Base-by-base conservation (phyloP, 2,797 vertebrate species). In the Furcifer pardalis region DNA sequence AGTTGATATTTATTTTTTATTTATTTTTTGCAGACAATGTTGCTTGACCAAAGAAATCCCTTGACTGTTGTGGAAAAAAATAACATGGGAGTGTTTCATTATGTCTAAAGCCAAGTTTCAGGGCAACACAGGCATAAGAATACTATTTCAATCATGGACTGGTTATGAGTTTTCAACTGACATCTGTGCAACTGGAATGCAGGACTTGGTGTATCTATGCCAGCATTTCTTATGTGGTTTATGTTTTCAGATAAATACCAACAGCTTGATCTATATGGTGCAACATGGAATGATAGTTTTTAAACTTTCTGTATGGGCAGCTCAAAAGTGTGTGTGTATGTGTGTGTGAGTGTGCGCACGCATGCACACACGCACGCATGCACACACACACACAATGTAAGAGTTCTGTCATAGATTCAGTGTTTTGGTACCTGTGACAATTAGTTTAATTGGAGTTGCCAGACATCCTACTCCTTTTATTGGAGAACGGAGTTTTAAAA, bases 281-380 rank as follows among this genome's bases (percentile, higher is more conserved):
- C 95, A 95, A 90, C 89, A 92, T 95, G 96, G 95, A 92, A 95
- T 84, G 37, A 56, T n/a, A 35, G 25, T 63, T 89, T 91, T 95
- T 86, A 94, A 95, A 93, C 94, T 94, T 94, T 95, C 93, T 88
- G 93, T 91, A 97, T 92, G 97, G 95, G 97, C 90, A 97, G 92
- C 96, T 96, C 95, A 92, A 93, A 84, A 60, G 30, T 88, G 84
- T 83, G 66, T 56, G 21, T 56, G 21, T 49, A 49, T 56, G 21
- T 56, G n/a, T n/a, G n/a, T n/a, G n/a, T n/a, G n/a, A n/a, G n/a
- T n/a, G n/a, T n/a, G n/a, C n/a, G n/a, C n/a, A n/a, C n/a, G n/a
- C n/a, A n/a, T n/a, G n/a, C n/a, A n/a, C n/a, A n/a, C n/a, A n/a
- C n/a, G n/a, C n/a, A n/a, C n/a, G n/a, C n/a, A n/a, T n/a, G n/a